A percentile compares a stretch with the other conserved stretches of the same genome.
phyloP scores from a whole-genome alignment of 2,113 vertebrate species.

The Chionomys nivalis region DNA sequence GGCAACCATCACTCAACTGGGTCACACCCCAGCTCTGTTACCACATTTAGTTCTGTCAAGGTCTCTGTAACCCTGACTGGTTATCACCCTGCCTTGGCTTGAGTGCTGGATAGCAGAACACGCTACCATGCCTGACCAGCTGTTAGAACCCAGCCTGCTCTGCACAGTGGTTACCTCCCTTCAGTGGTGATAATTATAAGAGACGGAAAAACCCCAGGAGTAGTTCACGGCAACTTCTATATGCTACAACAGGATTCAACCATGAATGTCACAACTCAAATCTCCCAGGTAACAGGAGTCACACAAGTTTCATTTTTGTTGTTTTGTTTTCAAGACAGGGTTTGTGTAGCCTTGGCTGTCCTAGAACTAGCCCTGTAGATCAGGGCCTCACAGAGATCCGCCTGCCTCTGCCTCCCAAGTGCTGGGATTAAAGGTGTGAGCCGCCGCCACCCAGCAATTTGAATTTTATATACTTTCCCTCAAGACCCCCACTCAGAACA shows the following conservation, averaged over 20 bases:
- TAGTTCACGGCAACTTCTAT: accelerated
- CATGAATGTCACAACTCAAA: not conserved
- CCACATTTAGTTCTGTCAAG: not conserved
- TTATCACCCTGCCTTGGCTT: too few species aligned
- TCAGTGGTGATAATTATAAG: not conserved
- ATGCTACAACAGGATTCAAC: not conserved
- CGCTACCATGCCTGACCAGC: not conserved
- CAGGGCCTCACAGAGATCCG: not conserved
- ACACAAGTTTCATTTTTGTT: not conserved
- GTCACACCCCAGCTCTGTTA: not conserved
- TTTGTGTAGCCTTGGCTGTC: too few species aligned
- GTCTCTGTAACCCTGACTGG: not conserved
- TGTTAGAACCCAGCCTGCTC: not conserved
- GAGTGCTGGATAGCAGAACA: not conserved
- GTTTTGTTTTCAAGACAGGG: not conserved
- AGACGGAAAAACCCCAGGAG: not conserved
- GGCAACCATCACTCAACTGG: not conserved
- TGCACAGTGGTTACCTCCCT: not conserved
- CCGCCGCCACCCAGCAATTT: not conserved
- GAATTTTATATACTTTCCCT: not conserved
- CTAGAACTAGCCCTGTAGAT: not conserved
- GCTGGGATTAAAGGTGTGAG: not conserved
- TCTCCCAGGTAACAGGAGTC: not conserved
- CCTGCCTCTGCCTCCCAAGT: not conserved
- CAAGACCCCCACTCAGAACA: not conserved